Evolutionary conservation across 2,888 invertebrate species (phyloP).

Genomic region (Apamea sordens): DNA sequence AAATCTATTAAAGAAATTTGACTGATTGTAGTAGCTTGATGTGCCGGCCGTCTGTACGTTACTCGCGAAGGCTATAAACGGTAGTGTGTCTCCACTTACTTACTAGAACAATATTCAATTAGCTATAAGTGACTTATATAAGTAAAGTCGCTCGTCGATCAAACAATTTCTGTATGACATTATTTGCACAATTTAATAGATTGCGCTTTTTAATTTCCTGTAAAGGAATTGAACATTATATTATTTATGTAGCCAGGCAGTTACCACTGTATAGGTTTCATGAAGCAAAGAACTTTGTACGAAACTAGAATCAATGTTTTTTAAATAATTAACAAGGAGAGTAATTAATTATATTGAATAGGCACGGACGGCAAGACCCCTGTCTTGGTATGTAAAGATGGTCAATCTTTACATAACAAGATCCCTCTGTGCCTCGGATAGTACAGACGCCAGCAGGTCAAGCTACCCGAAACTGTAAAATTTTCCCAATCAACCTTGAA

Average conservation of each 20-base stretch:
- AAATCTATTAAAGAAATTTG: no score
- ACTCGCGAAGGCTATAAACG: not conserved
- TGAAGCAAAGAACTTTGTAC: not conserved
- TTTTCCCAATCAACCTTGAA: no score
- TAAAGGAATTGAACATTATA: not conserved
- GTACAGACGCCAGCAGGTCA: no score
- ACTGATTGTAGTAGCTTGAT: no score
- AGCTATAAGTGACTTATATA: not conserved
- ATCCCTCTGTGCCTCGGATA: no score
- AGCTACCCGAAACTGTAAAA: no score
- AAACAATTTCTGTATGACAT: conserved; percentile 17
- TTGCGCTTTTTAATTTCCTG: conserved; percentile 18
- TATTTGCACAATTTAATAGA: conserved; percentile 12
- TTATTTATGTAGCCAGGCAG: not conserved
- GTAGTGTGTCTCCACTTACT: not conserved
- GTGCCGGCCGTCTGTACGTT: no score
- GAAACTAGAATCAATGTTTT: not conserved
- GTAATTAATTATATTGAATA: not conserved
- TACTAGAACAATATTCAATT: not conserved
- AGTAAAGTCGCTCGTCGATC: not conserved
- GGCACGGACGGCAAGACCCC: no score
- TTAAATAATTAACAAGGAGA: not conserved
- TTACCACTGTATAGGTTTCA: not conserved
- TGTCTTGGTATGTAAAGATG: no score
- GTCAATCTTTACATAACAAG: no score